These are phyloP conservation scores for Psittacula derbiana DNA, from an alignment of 2,797 vertebrate species.

Conservation along the genomic window DNA sequence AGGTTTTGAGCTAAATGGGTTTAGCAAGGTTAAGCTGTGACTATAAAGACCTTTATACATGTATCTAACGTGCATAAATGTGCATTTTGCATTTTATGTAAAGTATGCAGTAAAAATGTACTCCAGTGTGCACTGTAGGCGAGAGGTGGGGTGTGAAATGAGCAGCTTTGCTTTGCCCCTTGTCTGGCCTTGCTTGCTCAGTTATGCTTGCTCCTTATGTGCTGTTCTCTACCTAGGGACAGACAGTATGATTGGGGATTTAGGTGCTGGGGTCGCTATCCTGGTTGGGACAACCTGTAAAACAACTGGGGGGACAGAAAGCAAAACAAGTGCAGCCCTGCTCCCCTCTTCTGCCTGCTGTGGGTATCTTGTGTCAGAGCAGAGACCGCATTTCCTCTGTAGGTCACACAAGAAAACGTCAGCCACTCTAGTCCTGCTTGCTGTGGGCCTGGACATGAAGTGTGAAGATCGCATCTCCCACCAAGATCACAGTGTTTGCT, in stretches of 20 bases:
- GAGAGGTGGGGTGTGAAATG: not conserved
- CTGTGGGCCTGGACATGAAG: not conserved
- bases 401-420: not conserved
- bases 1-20: not conserved
- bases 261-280: not conserved
- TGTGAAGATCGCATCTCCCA: rapidly evolving
- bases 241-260: not conserved
- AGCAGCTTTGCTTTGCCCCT: not conserved
- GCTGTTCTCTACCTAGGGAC: not conserved
- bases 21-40: not conserved
- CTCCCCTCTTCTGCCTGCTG: not conserved
- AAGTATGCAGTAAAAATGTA: not conserved
- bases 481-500: not conserved
- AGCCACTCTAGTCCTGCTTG: not conserved
- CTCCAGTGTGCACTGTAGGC: rapidly evolving
- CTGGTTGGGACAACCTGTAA: not conserved
- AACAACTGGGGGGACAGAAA: not conserved
- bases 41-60: not conserved
- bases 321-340: rapidly evolving
- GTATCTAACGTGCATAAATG: not conserved
- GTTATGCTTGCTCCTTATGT: rapidly evolving
- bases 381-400: rapidly evolving
- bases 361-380: not conserved
- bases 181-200: not conserved
- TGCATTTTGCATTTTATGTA: not conserved